Percentiles rank a stretch among this genome's conserved stretches.
Conservation (phyloP, 2,797 vertebrate species). For the Eupleurogrammus muticus region DNA sequence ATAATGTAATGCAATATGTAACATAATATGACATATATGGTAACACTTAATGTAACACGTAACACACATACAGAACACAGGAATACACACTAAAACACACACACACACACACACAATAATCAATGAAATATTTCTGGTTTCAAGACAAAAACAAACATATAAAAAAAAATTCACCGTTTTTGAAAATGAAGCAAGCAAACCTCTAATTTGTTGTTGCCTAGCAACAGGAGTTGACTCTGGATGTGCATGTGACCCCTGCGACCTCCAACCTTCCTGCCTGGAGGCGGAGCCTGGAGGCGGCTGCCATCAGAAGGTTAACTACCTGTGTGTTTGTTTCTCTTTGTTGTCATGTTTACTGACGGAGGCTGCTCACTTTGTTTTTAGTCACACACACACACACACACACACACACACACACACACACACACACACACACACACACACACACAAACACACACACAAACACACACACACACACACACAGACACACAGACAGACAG, state of each 20-base stretch:
- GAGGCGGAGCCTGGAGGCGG: not conserved
- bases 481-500: conserved; percentile 26
- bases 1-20: no score
- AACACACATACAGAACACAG: no score
- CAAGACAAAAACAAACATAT: no score
- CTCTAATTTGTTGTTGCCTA: conserved; percentile 30
- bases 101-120: no score
- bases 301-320: not conserved
- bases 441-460: conserved; percentile 6
- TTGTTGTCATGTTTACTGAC: conserved; percentile 20
- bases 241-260: not conserved
- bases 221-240: conserved; percentile 7
- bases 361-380: conserved; percentile 11
- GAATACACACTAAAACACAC: no score
- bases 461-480: conserved; percentile 10
- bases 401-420: conserved; percentile 8
- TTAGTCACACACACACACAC: conserved; percentile 4
- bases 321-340: conserved; percentile 19
- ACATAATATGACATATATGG: no score
- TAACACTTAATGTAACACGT: no score
- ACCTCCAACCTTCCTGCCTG: not conserved
- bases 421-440: conserved; percentile 34
- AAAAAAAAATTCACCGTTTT: not conserved
- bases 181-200: not conserved
- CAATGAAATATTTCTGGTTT: not conserved